These are phyloP conservation scores for Limnephilus marmoratus DNA, from an alignment of 2,888 invertebrate species.

Conservation along the genomic window DNA sequence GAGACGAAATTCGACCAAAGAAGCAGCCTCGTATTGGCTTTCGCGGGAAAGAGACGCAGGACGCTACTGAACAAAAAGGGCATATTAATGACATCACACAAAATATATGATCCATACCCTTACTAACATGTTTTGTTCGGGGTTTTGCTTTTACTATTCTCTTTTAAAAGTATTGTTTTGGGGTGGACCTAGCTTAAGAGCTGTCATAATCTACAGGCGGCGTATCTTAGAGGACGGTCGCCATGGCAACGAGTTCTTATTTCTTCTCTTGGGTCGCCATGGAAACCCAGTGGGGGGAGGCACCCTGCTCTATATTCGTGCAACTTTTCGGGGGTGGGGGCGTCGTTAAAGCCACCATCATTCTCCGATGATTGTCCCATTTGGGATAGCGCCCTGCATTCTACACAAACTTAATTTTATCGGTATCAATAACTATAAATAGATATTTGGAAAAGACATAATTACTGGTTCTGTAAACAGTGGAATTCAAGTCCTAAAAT, in stretches of 20 bases:
- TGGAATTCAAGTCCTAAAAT: no score
- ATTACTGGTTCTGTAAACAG: no score
- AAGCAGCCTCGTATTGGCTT: slow-evolving; percentile 2
- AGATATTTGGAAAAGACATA: not conserved
- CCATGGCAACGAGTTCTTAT: slow-evolving; percentile 65
- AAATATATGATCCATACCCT: not conserved
- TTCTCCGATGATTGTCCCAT: not conserved
- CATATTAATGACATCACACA: not conserved
- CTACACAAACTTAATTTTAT: not conserved
- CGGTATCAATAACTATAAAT: not conserved
- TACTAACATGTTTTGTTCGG: not conserved
- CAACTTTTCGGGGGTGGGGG: slow-evolving; percentile 33
- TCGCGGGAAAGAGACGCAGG: slow-evolving; percentile 16
- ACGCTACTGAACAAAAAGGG: slow-evolving; percentile 3
- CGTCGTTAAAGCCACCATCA: not conserved
- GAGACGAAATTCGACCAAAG: slow-evolving; percentile 46
- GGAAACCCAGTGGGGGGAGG: slow-evolving; percentile 55
- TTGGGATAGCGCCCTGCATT: not conserved
- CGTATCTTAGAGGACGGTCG: slow-evolving; percentile 65
- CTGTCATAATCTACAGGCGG: slow-evolving; percentile 65
- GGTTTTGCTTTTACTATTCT: not conserved
- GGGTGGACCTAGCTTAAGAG: slow-evolving; percentile 49
- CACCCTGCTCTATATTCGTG: slow-evolving; percentile 48
- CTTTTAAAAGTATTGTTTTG: not conserved
- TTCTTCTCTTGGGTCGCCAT: slow-evolving; percentile 64